Evolutionary conservation across 2,888 invertebrate species (phyloP).

Genomic region (Brachypalpus laphriformis): DNA sequence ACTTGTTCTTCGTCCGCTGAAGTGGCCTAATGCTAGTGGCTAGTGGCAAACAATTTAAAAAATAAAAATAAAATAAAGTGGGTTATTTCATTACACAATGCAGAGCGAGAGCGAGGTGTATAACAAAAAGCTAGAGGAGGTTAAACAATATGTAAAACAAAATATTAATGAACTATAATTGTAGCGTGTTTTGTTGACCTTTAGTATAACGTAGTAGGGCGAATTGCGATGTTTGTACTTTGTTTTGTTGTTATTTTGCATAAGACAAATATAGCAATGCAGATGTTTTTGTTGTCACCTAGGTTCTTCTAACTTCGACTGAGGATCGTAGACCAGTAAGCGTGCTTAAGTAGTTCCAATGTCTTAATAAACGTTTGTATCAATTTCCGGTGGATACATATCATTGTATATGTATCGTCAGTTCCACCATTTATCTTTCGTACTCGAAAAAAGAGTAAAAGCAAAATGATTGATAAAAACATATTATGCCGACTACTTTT

Average conservation of each 20-base stretch:
- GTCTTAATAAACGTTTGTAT: not conserved
- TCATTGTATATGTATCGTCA: not conserved
- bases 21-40: constrained; percentile 36
- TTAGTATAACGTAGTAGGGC: not conserved
- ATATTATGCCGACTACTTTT: not conserved
- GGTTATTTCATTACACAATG: constrained; percentile 1
- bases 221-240: not conserved
- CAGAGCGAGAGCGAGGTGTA: not conserved
- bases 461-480: not conserved
- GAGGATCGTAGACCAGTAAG: not conserved
- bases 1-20: constrained; percentile 49
- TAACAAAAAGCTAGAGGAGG: not conserved
- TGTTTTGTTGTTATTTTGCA: not conserved
- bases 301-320: not conserved
- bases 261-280: not conserved
- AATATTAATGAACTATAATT: not conserved
- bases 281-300: not conserved
- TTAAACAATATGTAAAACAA: not conserved
- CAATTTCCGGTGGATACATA: not conserved
- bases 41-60: constrained; percentile 2
- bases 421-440: not conserved
- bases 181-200: constrained; percentile 9
- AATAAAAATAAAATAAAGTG: not conserved
- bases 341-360: not conserved
- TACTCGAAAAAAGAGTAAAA: not conserved